phyloP scores from a whole-genome alignment of 2,797 vertebrate species.

The Cuculus canorus region DNA sequence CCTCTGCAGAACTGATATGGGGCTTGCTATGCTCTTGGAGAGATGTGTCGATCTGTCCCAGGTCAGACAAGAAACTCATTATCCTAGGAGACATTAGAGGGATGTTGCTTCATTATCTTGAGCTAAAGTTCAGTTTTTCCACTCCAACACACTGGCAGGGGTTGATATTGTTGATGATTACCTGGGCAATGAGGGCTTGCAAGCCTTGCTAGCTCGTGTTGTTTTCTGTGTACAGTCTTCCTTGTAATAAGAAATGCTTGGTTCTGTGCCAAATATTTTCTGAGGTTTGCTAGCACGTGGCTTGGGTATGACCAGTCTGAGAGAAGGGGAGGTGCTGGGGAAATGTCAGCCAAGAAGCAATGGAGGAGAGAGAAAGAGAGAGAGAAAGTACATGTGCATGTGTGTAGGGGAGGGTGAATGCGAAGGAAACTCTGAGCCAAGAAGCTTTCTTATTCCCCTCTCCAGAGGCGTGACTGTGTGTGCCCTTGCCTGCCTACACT shows the following conservation, averaged over 20 bases:
- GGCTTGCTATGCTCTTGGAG: neutral
- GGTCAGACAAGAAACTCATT: neutral
- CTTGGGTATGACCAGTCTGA: neutral
- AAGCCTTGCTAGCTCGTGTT: neutral
- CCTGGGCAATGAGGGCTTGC: neutral
- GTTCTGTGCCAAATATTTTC: neutral
- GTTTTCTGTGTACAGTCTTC: neutral
- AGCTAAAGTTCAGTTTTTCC: slow-evolving; percentile 32
- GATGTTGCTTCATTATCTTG: neutral
- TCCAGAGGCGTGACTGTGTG: rapidly evolving
- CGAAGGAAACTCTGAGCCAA: neutral
- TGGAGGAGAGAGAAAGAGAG: neutral
- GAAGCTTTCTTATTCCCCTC: neutral
- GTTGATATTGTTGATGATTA: slow-evolving; percentile 28
- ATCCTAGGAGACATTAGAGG: neutral
- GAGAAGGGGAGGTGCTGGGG: neutral
- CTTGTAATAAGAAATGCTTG: neutral
- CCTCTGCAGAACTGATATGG: neutral
- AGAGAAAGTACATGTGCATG: no score
- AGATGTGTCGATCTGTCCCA: neutral
- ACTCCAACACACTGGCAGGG: neutral
- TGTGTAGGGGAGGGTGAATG: neutral
- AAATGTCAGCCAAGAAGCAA: slow-evolving; percentile 38
- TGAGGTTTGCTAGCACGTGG: neutral
- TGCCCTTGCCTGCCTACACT: neutral